Base-by-base conservation (phyloP, 2,113 vertebrate species). In the Labrus mixtus region DNA sequence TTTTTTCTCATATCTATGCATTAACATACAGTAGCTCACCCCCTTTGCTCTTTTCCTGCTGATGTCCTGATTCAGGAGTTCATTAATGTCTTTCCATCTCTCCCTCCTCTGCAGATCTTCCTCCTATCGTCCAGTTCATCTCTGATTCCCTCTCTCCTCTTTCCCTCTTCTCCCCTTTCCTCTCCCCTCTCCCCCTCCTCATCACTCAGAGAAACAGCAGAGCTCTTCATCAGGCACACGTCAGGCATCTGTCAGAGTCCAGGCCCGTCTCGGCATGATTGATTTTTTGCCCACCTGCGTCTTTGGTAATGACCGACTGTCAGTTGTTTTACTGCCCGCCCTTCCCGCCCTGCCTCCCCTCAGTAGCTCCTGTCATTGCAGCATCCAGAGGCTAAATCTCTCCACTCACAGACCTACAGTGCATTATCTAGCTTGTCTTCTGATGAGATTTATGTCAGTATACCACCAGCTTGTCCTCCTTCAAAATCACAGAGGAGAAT, bases 301-400 rank as follows among this genome's bases (percentile, higher is more conserved):
- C 83, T 83, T 68, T 76, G 0, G 22, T 89, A 90, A 90, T 91
- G 88, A 91, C 91, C 87, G 84, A 82, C 86, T 87, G 90, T 88
- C 84, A 79, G 78, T 80, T 89, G 80, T 83, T 91, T 90, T 91
- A 90, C 81, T 81, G 90, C 79, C 86, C 16, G 19, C 63, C 13
- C 81, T 81, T 89, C 79, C 86, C 16, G 19, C 63, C 13, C 69
- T 68, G 63, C 63, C 77, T 62, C 73, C 46, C 37, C 64, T 58
- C 59, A 83, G 70, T 72, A 79, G 70, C 64, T 55, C 65, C 83
- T 62, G 78, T 80, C 78, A 76, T 60, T 11, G 64, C 78, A 65
- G 64, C 84, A 70, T 86, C 83, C 72, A 86, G 64, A 66, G 72
- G 80, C 77, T 84, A 83, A 90, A 88, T 91, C 89, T 82, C 63